These are phyloP conservation scores for Vandiemenella viatica DNA, from an alignment of 2,888 invertebrate species.

Conservation along the genomic window DNA sequence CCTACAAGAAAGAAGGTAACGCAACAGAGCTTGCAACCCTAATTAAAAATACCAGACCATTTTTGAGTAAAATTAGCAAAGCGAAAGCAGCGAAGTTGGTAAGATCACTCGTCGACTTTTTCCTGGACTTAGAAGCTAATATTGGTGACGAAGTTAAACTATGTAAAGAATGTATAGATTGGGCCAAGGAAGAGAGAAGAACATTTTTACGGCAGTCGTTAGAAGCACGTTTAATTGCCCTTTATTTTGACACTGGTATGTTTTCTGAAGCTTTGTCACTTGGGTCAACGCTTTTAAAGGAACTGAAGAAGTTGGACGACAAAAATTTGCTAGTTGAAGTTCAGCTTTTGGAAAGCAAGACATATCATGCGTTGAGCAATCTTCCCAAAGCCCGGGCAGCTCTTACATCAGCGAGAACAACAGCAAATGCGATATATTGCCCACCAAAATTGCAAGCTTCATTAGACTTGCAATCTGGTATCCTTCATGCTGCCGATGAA, in stretches of 20 bases:
- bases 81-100: conserved; percentile 98
- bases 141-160: conserved; percentile 85
- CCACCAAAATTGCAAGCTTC: conserved; percentile 97
- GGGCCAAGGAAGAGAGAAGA: conserved; percentile 95
- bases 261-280: conserved; percentile 72
- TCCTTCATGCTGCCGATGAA: conserved; percentile 98
- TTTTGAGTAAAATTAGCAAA: conserved; percentile 88
- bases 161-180: conserved; percentile 96
- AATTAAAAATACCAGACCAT: conserved; percentile 89
- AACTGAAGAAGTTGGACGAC: conserved; percentile 97
- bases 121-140: conserved; percentile 89
- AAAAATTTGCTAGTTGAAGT: conserved; percentile 98
- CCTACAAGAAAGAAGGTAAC: conserved; percentile 84
- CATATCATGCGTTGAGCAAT: conserved; percentile 94
- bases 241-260: conserved; percentile 86
- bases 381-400: conserved; percentile 93
- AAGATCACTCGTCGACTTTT: conserved; percentile 89
- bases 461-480: conserved; percentile 92
- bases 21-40: conserved; percentile 83
- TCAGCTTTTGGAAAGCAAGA: conserved; percentile 93
- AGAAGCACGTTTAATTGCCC: conserved; percentile 84
- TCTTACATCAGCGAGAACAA: conserved; percentile 94
- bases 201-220: conserved; percentile 93
- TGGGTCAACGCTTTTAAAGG: conserved; percentile 76
- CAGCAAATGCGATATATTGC: conserved; percentile 98